Conservation (phyloP, 2,888 invertebrate species). For the Pocota personata region DNA sequence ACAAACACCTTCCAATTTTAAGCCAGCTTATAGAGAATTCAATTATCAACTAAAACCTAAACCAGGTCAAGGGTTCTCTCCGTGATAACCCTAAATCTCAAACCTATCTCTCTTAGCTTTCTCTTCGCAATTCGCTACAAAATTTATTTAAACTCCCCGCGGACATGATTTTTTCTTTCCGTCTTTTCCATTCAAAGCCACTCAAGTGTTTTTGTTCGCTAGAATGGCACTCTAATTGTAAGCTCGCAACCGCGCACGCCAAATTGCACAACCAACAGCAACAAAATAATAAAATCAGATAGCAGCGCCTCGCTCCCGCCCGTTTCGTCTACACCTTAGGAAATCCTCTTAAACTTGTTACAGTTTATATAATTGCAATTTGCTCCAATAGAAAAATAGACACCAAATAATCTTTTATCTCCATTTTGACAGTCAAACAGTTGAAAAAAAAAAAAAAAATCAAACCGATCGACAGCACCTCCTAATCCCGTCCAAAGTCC, state of each 20-base stretch:
- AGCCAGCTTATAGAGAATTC: background rate
- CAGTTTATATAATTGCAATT: constrained; percentile 54
- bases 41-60: background rate
- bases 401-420: constrained; percentile 4
- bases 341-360: constrained; percentile 50
- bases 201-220: constrained; percentile 27
- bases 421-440: constrained; percentile 5
- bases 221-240: constrained; percentile 48
- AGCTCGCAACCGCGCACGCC: constrained; percentile 56
- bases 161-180: background rate
- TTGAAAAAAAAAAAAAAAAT: too few relatives aligned
- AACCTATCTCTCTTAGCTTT: constrained; percentile 1
- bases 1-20: background rate
- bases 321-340: background rate
- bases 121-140: background rate
- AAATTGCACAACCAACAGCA: constrained; percentile 36
- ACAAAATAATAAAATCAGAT: background rate
- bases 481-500: constrained; percentile 34
- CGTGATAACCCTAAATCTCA: background rate
- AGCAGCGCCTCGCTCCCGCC: background rate
- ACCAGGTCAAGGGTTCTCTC: constrained; percentile 22
- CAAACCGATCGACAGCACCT: background rate
- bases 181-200: background rate
- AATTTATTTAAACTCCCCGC: background rate
- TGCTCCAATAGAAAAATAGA: background rate